Evolutionary conservation across 2,888 invertebrate genomes (phyloP), one percentile per base, ranked within the genome.

Genomic region (Brachyopa scutellaris): DNA sequence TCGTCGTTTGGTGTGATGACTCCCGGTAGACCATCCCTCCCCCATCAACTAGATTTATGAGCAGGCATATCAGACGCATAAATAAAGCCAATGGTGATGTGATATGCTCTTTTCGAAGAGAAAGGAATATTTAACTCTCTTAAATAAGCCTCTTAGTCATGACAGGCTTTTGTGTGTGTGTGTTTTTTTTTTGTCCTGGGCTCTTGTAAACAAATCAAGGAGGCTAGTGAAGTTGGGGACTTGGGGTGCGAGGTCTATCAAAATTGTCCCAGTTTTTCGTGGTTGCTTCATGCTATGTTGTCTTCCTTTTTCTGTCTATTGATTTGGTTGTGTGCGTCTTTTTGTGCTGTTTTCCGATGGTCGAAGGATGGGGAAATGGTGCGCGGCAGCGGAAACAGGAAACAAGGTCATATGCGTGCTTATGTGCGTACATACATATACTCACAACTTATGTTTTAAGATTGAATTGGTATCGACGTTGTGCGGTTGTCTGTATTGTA

Each of bases 371-470:
- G n/a, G 21, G 15, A 1, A 13, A 17, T 1, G n/a, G 47, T 8
- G 23, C 19, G 59, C 17, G 36, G 59, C 11, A 57, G n/a, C n/a
- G 61, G 40, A 49, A 79, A 47, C 72, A 45, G 66, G 67, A 79
- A 67, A 79, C 79, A 78, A 77, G 70, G 78, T 78, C 78, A 78
- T 49, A 33, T 78, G 62, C 62, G 70, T 49, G 40, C 26, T 21
- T 64, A 55, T 33, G 29, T 74, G 13, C 15, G 59, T 42, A 29
- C 11, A 36, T 6, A 11, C 11, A 38, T n/a, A n/a, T n/a, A n/a
- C n/a, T n/a, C n/a, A n/a, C n/a, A n/a, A n/a, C n/a, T n/a, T n/a
- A n/a, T 61, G 66, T 36, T 57, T 62, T 55, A 55, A 64, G 61
- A 77, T 70, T 69, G 31, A 38, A 53, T 21, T 51, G 51, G 49